Base-by-base conservation (phyloP, 1,140 invertebrate species). In the Apis cerana region DNA sequence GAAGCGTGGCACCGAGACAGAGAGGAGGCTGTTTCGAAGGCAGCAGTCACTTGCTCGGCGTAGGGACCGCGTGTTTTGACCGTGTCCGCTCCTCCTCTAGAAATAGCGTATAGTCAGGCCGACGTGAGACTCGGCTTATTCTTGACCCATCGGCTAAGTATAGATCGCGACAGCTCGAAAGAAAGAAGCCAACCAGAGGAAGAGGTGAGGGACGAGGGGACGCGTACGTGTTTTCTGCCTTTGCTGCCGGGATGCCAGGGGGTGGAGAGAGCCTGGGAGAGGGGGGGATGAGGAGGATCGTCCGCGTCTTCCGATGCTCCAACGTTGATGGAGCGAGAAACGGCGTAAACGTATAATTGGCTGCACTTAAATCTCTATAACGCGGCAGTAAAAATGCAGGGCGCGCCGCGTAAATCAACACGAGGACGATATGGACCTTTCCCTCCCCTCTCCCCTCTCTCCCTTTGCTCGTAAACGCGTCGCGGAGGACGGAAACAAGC, bases 331-430 rank as follows among this genome's bases (percentile, higher is more conserved):
- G 61, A 58, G 72, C 48, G 79, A 58, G 64, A 69, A 79, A 84
- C 85, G 79, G 88, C 88, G 89, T 92, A 93, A 93, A 94, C 89
- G 91, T 93, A 93, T 93, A 94, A 94, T 94, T 94, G 92, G 91
- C 89, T 86, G 89, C 91, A 90, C 92, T 93, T 93, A 93, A 94
- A 93, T 93, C 91, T 92, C 88, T 92, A 93, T 92, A 93, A 93
- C 89, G 86, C 83, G 90, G 91, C 89, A 90, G 90, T 93, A 94
- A 93, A 93, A 93, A 93, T 93, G 89, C 89, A 84, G 87, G 84
- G 88, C 84, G 84, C 89, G 84, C 86, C 87, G 87, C 91, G 89
- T 94, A 93, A 94, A 94, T 93, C 91, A 93, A 92, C 88, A 90
- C 89, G 89, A 89, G 90, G 89, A 91, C 90, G 92, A 93, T 93